Evolutionary conservation across 2,797 vertebrate genomes (phyloP).

Genomic region (Hydrocynus forskahlii): DNA sequence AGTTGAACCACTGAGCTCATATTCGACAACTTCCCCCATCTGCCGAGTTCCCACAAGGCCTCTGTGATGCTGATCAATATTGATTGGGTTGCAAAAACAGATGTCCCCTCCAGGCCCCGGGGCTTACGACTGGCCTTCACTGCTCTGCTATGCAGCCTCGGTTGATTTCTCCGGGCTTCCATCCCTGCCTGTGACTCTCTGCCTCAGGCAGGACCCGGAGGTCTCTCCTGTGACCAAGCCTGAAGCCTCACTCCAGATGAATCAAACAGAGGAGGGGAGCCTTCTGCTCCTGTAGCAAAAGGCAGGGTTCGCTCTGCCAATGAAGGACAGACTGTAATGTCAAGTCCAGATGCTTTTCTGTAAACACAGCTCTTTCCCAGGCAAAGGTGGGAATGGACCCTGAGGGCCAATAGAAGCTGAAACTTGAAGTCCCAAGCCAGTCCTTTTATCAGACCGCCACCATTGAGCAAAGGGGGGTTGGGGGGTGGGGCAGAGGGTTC

Average conservation of each 20-base stretch:
- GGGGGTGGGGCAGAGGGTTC: neutral
- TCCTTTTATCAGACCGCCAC: constrained; percentile 10
- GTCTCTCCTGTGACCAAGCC: constrained; percentile 23
- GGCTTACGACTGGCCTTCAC: neutral
- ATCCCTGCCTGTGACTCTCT: neutral
- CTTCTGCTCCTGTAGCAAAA: constrained; percentile 17
- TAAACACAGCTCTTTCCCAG: constrained; percentile 5
- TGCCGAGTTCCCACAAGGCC: neutral
- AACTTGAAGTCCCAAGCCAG: constrained; percentile 20
- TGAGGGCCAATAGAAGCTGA: constrained; percentile 28
- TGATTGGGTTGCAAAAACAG: neutral
- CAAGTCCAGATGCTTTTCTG: constrained; percentile 37
- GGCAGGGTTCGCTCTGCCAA: neutral
- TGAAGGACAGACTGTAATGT: constrained; percentile 21
- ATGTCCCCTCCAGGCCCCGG: neutral
- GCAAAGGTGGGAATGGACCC: constrained; percentile 25
- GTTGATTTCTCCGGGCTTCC: neutral
- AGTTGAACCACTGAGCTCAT: neutral
- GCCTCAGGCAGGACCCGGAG: constrained; percentile 21
- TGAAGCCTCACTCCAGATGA: constrained; percentile 14
- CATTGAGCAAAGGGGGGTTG: constrained; percentile 13
- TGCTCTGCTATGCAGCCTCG: neutral
- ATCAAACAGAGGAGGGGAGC: neutral
- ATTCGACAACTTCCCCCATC: neutral
- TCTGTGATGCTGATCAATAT: neutral